Percentiles rank a stretch among this genome's conserved stretches.
Conservation (phyloP, 2,113 vertebrate genomes). For the Marmota monax region DNA sequence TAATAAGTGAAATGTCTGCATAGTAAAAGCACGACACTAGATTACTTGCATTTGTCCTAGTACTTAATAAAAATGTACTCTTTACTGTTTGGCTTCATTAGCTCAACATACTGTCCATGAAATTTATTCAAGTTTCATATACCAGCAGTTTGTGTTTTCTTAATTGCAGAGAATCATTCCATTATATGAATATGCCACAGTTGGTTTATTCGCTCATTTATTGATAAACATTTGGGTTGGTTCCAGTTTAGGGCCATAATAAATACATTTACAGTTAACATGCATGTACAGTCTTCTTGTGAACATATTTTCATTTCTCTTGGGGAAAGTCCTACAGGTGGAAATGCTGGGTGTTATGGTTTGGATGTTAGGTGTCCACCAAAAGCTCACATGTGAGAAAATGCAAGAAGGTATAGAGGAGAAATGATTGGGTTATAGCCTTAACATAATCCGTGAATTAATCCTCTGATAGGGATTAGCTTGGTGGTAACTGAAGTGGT, state of each 20-base stretch:
- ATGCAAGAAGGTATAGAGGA: too few relatives aligned
- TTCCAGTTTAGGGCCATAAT: background rate
- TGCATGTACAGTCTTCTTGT: background rate
- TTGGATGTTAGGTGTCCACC: too few relatives aligned
- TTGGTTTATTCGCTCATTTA: background rate
- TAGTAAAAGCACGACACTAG: background rate
- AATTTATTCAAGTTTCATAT: background rate
- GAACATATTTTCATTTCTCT: background rate
- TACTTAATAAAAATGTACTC: background rate
- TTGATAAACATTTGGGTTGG: background rate
- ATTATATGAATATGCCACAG: background rate
- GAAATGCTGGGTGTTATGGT: background rate
- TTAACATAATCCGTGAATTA: too few relatives aligned
- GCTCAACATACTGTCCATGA: background rate
- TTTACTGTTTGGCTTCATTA: background rate
- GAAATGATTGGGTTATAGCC: too few relatives aligned
- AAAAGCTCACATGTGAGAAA: too few relatives aligned
- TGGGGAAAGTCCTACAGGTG: background rate
- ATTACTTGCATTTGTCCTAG: background rate
- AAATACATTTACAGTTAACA: background rate
- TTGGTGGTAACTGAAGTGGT: too few relatives aligned
- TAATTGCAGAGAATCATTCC: background rate
- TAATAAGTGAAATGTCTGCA: background rate
- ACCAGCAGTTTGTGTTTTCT: background rate
- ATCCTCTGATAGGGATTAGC: too few relatives aligned